phyloP scores from a whole-genome alignment of 2,113 vertebrate genomes.

The Osmerus mordax region DNA sequence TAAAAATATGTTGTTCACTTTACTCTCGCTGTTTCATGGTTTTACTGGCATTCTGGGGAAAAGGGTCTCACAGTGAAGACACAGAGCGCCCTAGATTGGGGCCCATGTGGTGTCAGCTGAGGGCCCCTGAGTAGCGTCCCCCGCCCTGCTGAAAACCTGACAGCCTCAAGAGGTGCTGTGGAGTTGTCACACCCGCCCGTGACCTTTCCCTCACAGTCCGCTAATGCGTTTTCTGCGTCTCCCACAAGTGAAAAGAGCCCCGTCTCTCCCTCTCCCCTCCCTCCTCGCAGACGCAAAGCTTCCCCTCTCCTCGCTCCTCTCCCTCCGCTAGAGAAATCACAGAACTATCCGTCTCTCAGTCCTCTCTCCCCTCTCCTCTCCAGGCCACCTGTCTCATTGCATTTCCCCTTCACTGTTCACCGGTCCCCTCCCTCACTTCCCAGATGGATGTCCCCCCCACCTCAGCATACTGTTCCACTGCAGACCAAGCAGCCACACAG shows the following conservation, averaged over 20 bases:
- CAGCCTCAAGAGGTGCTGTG: neutral
- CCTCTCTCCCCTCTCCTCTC: neutral
- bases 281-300: neutral
- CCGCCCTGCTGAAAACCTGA: neutral
- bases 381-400: neutral
- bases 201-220: slow-evolving; percentile 22
- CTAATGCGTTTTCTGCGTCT: slow-evolving; percentile 28
- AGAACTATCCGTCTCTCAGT: neutral
- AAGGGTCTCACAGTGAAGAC: no score
- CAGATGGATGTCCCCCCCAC: neutral
- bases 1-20: no score
- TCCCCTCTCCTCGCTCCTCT: neutral
- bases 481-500: no score
- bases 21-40: no score
- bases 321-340: neutral
- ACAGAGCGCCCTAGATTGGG: no score
- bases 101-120: no score
- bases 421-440: neutral
- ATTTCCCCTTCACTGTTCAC: neutral
- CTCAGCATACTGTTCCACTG: neutral
- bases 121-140: neutral
- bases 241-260: slow-evolving; percentile 14
- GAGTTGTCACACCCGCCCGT: slow-evolving; percentile 2
- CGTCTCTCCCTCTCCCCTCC: neutral
- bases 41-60: no score